Evolutionary conservation across 1,140 invertebrate genomes (phyloP).

Genomic region (Lordiphosa stackelbergi): DNA sequence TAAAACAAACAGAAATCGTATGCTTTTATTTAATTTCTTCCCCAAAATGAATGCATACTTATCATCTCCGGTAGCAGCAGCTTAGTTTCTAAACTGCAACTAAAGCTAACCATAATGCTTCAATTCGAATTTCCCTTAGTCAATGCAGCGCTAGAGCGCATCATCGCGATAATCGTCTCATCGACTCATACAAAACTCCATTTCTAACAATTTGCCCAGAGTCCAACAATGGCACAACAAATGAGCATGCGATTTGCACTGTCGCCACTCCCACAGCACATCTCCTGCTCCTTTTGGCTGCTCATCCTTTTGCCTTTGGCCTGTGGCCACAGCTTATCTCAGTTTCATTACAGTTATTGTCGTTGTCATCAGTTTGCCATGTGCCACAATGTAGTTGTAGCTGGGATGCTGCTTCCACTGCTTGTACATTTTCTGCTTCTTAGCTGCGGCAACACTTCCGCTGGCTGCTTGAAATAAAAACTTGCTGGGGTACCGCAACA

Average conservation of each 20-base stretch:
- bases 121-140: no score
- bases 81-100: no score
- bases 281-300: no score
- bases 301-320: conserved; percentile 4
- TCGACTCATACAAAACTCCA: conserved; percentile 1
- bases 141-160: no score
- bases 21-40: no score
- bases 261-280: conserved; percentile 5
- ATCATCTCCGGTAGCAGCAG: no score
- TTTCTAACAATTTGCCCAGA: conserved; percentile 14
- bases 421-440: conserved; percentile 27
- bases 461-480: conserved; percentile 69
- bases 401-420: conserved; percentile 18
- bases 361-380: conserved; percentile 49
- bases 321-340: conserved; percentile 38
- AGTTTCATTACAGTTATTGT: conserved; percentile 58
- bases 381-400: conserved; percentile 32
- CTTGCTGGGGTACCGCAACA: conserved; percentile 61
- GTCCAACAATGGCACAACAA: conserved; percentile 16
- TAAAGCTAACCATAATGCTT: no score
- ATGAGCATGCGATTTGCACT: conserved; percentile 18
- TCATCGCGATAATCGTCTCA: no score
- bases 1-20: no score
- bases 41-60: no score
- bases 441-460: conserved; percentile 56